Evolutionary conservation across 2,113 vertebrate genomes (phyloP), one percentile per base, ranked within the genome.

Genomic region (Globicephala melas): DNA sequence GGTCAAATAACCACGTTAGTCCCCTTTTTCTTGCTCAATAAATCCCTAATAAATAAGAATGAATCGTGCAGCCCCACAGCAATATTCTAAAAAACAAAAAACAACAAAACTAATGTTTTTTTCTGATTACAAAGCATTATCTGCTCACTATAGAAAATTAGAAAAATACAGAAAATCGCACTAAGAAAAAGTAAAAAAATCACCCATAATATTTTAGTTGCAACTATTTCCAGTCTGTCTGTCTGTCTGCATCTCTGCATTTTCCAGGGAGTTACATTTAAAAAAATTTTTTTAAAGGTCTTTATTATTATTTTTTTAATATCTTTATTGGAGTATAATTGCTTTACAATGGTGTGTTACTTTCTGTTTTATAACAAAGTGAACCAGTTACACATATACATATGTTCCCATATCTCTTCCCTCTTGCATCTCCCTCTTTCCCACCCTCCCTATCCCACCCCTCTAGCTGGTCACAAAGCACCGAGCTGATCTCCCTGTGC

Each of bases 81-180:
- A 9, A 20, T 14, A 7, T 65, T 92, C 79, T 89, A 81, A 96
- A 91, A 94, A 74, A 67, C 28, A 13, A 31, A 31, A 31, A 31
- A 92, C 96, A 93, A 90, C 13, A 67, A 41, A 67, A 28, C 70
- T 38, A 38, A 47, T 33, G 36, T 70, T 53, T 63, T 70, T 44
- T 95, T 85, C 89, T 94, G 92, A 77, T 90, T 80, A 36, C 25
- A 76, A 80, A 81, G 65, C 28, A 87, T 76, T 80, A 70, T 88
- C 60, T 81, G 41, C 73, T 89, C 55, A 21, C 85, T 77, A 62
- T 38, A 68, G 89, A 63, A 92, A 86, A 94, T 76, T 60, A 81
- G 84, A 89, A 87, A 95, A 89, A 62, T 15, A 88, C 4, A 76
- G 84, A 90, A 68, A 80, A 65, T 60, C 31, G 8, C 25, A 63